Evolutionary conservation across 2,113 vertebrate species (phyloP).

Genomic region (Cottus gobio): DNA sequence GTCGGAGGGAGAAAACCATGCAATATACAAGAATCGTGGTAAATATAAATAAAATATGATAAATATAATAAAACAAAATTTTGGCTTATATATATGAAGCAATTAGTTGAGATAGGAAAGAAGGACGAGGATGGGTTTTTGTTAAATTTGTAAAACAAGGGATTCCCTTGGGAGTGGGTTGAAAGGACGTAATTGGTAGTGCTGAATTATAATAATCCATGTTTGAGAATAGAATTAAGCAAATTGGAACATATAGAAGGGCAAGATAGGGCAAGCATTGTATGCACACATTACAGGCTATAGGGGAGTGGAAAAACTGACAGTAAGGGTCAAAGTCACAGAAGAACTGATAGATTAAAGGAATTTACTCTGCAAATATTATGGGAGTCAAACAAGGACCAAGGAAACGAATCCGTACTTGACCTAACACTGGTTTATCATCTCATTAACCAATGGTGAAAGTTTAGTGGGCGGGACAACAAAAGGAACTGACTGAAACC

Average conservation of each 20-base stretch:
- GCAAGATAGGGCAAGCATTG: too few relatives aligned
- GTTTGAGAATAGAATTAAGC: background rate
- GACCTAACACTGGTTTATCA: background rate
- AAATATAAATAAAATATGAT: too few relatives aligned
- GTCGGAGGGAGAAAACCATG: background rate
- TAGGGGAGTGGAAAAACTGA: background rate
- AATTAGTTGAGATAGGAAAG: background rate
- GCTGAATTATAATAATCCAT: too few relatives aligned
- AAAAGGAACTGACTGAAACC: background rate
- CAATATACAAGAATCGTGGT: background rate
- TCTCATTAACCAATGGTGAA: background rate
- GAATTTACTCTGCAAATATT: too few relatives aligned
- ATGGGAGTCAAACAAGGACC: background rate
- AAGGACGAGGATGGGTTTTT: background rate
- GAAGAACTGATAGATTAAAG: background rate
- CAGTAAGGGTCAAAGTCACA: background rate
- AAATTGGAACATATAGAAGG: background rate
- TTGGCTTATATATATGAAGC: background rate
- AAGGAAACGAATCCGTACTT: background rate
- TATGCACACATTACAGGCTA: background rate
- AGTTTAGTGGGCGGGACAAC: background rate
- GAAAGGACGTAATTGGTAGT: background rate
- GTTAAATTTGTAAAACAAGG: too few relatives aligned
- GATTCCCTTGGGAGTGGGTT: background rate
- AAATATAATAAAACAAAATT: background rate